Base-by-base conservation (phyloP, 2,888 invertebrate genomes). In the Amphiduros pacificus region DNA sequence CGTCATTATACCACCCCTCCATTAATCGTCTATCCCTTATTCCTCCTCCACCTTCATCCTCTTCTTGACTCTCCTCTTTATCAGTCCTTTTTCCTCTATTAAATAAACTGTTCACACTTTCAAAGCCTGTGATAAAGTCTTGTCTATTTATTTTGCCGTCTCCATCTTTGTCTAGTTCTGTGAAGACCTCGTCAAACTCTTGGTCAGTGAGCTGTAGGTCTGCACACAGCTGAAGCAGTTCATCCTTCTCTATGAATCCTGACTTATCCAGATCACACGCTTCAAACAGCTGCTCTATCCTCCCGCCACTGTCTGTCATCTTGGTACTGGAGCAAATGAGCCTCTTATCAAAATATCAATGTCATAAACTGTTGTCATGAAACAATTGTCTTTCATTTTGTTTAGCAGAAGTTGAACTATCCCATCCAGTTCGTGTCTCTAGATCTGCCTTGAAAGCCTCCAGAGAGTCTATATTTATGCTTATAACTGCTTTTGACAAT, bases 181-280 rank as follows among this genome's bases (percentile, higher is more conserved):
- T 69, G 71, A 86, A 86, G 48, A 86, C 83, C 28, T 80, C 81
- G 59, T 83, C 79, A 0, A 85, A 80, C 62, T 86, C 86, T 0
- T 76, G 73, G 0, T 67, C 80, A 6, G 82, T 82, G 54, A 86
- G 78, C 29, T 83, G 81, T 17, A 78, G 73, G 70, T 49, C 52
- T 4, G 44, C 24, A 22, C 85, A 86, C 14, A 85, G 74, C 28
- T 82, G 81, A 22, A 80, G 74, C 55, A 86, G 79, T 62, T 85
- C 85, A 0, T 79, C 74, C 49, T 79, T 77, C 17, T 84, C 85
- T 44, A 86, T 83, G 63, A 76, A 82, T 2, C 85, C 85, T 2
- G 81, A 76, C 9, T 81, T 78, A 54, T 82, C 79, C 17, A 80
- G 73, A 70, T 86, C 85, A 70, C 85, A 85, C 1, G 80, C 77